Conservation (phyloP, 2,888 invertebrate genomes). For the Clistopyga incitator region DNA sequence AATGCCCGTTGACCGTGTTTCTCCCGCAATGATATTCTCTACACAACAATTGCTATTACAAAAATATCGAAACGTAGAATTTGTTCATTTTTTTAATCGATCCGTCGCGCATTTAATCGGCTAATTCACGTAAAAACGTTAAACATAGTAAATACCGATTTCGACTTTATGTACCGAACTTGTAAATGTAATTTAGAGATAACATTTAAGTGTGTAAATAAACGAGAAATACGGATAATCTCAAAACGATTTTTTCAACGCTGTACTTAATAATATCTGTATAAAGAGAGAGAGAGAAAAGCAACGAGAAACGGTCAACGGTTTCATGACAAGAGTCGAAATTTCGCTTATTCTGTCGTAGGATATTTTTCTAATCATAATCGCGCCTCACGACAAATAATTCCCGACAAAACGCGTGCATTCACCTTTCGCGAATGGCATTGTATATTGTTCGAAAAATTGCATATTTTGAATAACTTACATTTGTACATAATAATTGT, state of each 20-base stretch:
- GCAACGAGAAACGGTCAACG: slow-evolving; percentile 50
- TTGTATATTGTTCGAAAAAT: slow-evolving; percentile 67
- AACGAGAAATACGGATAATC: slow-evolving; percentile 18
- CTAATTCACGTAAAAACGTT: neutral
- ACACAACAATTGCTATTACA: neutral
- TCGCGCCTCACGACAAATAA: neutral
- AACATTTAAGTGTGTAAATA: neutral
- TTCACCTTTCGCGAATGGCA: slow-evolving; percentile 26
- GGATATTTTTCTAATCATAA: slow-evolving; percentile 37
- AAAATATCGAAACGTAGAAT: neutral
- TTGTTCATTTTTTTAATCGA: neutral
- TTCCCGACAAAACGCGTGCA: neutral
- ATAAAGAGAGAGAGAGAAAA: slow-evolving; percentile 13
- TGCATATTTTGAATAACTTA: slow-evolving; percentile 79
- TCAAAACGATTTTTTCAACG: slow-evolving; percentile 1
- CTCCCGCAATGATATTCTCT: neutral
- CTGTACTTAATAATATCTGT: slow-evolving; percentile 21
- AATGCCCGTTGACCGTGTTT: slow-evolving; percentile 31
- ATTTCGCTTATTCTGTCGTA: slow-evolving; percentile 30
- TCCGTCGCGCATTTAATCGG: neutral
- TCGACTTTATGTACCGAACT: neutral
- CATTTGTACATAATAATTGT: slow-evolving; percentile 78
- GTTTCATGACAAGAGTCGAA: slow-evolving; percentile 17
- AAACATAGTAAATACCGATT: slow-evolving; percentile 17
- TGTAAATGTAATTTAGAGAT: slow-evolving; percentile 31